Percentiles rank a stretch among this genome's conserved stretches.
Conservation (phyloP, 2,113 vertebrate genomes). For the Ptyas mucosa region DNA sequence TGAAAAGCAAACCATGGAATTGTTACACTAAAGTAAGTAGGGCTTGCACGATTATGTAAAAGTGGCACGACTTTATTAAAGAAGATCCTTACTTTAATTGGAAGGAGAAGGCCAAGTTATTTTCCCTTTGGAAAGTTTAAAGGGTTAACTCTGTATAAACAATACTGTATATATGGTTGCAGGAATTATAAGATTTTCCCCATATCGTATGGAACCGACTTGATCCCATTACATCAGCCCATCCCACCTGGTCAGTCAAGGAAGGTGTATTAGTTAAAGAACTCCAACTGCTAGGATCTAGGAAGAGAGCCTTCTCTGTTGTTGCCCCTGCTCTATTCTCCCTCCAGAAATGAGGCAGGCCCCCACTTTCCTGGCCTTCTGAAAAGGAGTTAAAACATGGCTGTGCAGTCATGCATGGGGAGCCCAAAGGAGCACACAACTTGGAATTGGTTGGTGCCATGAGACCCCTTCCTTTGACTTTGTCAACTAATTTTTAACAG, state of each 20-base stretch:
- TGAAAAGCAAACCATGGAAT: not conserved
- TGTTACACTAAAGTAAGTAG: not conserved
- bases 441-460: not conserved
- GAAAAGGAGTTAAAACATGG: not conserved
- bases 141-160: not conserved
- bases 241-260: not conserved
- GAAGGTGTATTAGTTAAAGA: not conserved
- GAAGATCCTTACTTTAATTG: not conserved
- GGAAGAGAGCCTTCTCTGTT: not conserved
- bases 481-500: not conserved
- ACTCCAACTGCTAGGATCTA: not conserved
- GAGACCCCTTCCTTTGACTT: not conserved
- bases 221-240: not conserved
- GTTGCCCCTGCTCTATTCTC: not conserved
- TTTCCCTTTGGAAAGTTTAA: not conserved
- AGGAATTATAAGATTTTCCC: not conserved
- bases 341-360: not conserved
- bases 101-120: not conserved
- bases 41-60: not conserved
- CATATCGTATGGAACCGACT: not conserved
- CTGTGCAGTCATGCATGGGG: not conserved
- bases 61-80: not conserved
- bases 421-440: not conserved
- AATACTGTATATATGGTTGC: not conserved
- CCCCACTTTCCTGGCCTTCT: not conserved